Conservation (phyloP, 2,797 vertebrate species). For the Knipowitschia caucasica region DNA sequence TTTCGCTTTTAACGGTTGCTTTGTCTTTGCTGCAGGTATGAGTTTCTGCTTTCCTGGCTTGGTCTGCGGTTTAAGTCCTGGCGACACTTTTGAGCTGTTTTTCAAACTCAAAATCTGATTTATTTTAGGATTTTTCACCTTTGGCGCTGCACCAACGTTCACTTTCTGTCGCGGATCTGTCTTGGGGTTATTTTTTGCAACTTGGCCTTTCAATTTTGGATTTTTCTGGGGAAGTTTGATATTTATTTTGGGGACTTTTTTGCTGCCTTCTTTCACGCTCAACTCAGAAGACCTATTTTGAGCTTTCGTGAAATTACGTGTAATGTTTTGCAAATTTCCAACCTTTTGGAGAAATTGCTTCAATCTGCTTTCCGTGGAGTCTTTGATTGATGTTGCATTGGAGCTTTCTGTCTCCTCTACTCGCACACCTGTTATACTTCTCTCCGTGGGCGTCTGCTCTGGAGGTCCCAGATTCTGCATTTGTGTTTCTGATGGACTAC, state of each 20-base stretch:
- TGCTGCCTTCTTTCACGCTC: conserved; percentile 3
- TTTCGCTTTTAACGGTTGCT: conserved; percentile 33
- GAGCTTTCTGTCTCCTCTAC: not conserved
- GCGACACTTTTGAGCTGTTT: conserved; percentile 18
- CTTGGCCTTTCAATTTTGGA: conserved; percentile 1
- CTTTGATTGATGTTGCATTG: conserved; percentile 5
- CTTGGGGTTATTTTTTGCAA: not conserved
- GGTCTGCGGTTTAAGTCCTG: conserved; percentile 19
- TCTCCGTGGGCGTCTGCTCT: conserved; percentile 21
- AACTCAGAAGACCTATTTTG: conserved; percentile 12
- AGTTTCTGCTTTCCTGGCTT: conserved; percentile 28
- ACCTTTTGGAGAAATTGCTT: conserved; percentile 12
- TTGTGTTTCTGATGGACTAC: conserved; percentile 10
- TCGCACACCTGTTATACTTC: conserved; percentile 18
- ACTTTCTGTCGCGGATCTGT: conserved; percentile 8
- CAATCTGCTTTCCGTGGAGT: not conserved
- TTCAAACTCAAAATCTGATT: conserved; percentile 12
- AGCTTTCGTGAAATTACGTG: not conserved
- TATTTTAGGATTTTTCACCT: conserved; percentile 18
- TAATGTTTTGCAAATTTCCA: conserved; percentile 14
- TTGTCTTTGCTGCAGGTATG: conserved; percentile 33
- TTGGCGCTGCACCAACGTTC: conserved; percentile 11
- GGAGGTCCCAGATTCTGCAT: conserved; percentile 21
- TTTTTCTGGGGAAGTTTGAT: not conserved
- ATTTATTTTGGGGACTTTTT: conserved; percentile 4